Evolutionary conservation across 1,140 invertebrate species (phyloP), one percentile per base, ranked within the genome.

Genomic region (Ips nitidus): DNA sequence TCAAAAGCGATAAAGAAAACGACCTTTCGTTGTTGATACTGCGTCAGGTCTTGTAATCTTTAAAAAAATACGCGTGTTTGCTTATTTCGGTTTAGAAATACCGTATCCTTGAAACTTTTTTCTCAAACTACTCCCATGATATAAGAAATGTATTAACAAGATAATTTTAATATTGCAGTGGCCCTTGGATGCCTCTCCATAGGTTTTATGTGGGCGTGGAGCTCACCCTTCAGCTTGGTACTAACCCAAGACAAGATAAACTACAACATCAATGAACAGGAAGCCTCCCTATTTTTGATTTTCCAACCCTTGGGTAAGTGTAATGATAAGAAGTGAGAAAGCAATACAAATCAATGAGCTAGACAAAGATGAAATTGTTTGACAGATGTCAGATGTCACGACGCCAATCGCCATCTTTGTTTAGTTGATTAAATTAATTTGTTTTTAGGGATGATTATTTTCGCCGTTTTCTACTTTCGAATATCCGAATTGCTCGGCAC

Each of bases 401-500:
- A 22, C 22, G 22, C 22, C 22, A 22, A 22, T 22, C 22, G 45
- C 4, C 45, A 5, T 47, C 45, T 47, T 5, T 4, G 4, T 47
- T 55, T 6, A 1, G n/a, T 36, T 55, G n/a, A 36, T 37, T 1
- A 36, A 55, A 55, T 50, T 55, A 38, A 1, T 22, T 55, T 50
- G 45, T 1, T 60, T 69, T 60, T 50, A 68, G 66, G 66, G 37
- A 61, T 69, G 59, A 69, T 69, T 41, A 40, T 8, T 38, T 58
- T 5, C 39, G 41, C 7, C 38, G 52, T 5, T 42, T 53, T 42
- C 52, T 69, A 50, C 7, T 63, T 68, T n/a, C 41, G 42, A 38
- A 55, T 72, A 4, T 37, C 47, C 5, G 73, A 74, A 7, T 63
- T n/a, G 1, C 71, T 86, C 42, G 73, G 73, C 2, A 66, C 69